These are phyloP conservation scores for Diorhabda elongata DNA, from an alignment of 1,140 invertebrate species.

Conservation along the genomic window DNA sequence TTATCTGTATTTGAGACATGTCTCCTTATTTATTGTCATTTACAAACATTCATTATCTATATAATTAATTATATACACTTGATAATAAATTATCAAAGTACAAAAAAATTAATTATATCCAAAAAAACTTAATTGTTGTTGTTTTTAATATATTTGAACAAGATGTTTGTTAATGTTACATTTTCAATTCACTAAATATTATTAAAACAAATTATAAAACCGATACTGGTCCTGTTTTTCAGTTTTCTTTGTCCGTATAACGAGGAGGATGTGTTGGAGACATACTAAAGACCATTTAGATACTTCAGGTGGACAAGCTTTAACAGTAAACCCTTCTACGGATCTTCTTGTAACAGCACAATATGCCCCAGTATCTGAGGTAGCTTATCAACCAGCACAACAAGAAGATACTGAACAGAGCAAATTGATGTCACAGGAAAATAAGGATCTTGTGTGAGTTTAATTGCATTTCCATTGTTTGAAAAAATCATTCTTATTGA, in stretches of 20 bases:
- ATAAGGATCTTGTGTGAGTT: conserved; percentile 52
- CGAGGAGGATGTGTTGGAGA: conserved; percentile 38
- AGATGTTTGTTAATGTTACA: too few species aligned
- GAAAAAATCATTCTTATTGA: too few species aligned
- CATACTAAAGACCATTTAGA: conserved; percentile 39
- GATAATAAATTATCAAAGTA: too few species aligned
- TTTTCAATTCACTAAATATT: too few species aligned
- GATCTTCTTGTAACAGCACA: conserved; percentile 64
- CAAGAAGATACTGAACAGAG: conserved; percentile 60
- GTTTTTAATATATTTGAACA: too few species aligned
- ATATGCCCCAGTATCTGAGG: conserved; percentile 64
- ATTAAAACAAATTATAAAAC: too few species aligned
- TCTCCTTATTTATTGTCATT: too few species aligned
- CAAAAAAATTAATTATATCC: too few species aligned
- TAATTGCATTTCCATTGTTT: background rate
- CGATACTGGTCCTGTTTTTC: conserved; percentile 5
- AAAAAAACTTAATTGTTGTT: too few species aligned
- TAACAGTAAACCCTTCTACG: conserved; percentile 63
- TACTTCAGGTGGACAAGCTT: conserved; percentile 37
- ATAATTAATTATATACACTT: too few species aligned
- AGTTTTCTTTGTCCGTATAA: conserved; percentile 40
- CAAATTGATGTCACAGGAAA: conserved; percentile 62
- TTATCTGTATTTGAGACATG: too few species aligned
- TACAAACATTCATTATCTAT: too few species aligned
- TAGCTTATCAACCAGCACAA: conserved; percentile 56